Evolutionary conservation across 2,888 invertebrate genomes (phyloP), one percentile per base, ranked within the genome.

Genomic region (Nomada ferruginata): DNA sequence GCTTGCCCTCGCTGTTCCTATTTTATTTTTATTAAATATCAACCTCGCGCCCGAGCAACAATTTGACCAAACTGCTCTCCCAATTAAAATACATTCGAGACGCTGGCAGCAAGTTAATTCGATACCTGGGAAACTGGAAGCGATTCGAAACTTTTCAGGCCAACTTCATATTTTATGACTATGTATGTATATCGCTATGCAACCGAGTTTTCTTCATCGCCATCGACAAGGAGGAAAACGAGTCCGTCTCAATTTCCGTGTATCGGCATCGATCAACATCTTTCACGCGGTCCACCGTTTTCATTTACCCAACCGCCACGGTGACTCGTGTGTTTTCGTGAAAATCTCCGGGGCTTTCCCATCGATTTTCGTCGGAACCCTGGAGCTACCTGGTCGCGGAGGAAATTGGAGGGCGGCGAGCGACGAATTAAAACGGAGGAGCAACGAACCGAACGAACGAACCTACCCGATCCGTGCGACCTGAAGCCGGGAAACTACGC

Each of bases 351-450:
- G 83, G 83, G 83, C 71, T 84, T 80, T 76, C 73, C 70, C 84
- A 84, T 84, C 84, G 84, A 84, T 84, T 84, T 84, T 83, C 83
- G 79, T 83, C 84, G 66, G 74, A 65, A 70, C 71, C 68, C 42
- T 47, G 63, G 61, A 74, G 79, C 83, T 84, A 84, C 83, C 83
- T 83, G 82, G 70, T 69, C 82, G 84, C 79, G 69, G 83, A 84
- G 83, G 83, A 83, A 84, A 83, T 82, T 83, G 82, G 82, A 83
- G 82, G 82, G 82, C 82, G 76, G 82, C 82, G 82, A 82, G 76
- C 82, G 76, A 76, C 82, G 82, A 83, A 82, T 81, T 82, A 83
- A 83, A 83, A 83, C 76, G 76, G 82, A 76, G 76, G 73, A 82
- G 76, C 82, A 83, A 82, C 82, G 76, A 76, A 83, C 76, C 82